Evolutionary conservation across 2,888 invertebrate species (phyloP), one percentile per base, ranked within the genome.

Genomic region (Meganola albula): DNA sequence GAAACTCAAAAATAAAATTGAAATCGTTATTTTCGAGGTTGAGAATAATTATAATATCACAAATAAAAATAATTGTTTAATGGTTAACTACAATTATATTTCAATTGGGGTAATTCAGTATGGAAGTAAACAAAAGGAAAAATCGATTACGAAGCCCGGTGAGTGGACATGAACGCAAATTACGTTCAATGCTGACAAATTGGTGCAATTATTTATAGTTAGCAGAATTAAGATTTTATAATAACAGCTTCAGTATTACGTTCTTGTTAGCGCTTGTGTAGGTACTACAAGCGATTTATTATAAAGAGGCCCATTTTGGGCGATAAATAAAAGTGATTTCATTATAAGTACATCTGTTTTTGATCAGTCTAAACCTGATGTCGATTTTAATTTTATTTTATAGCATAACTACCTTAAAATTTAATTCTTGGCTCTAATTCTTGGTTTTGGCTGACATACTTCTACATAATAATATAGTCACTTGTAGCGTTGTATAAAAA

Each of bases 211-310:
- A 71, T 64, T 71, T 70, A 71, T 66, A 58, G 64, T 61, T 70
- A 74, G 73, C 72, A 67, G 72, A 72, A 71, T 73, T 74, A 65
- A 62, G 65, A 72, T 71, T 70, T 66, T 67, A 69, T 69, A 73
- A 70, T 64, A 72, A 58, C 54, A 49, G 49, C 52, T 40, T 51
- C 47, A 46, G 59, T 63, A 70, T 65, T 62, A 66, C 58, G 44
- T 44, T 54, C 59, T 62, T 59, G 58, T 72, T 70, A 62, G 58
- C 66, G 57, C 60, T n/a, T n/a, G n/a, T n/a, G 48, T 63, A 59
- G 68, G 64, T 71, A 58, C 36, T 58, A 68, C 63, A 66, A 49
- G 55, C 44, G 50, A 53, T 63, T 73, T 63, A 68, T 62, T 63
- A 49, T 54, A 53, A 60, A 58, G 44, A 43, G 45, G 49, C 49